phyloP scores from a whole-genome alignment of 2,113 vertebrate genomes.

The Brachyhypopomus occidentalis region DNA sequence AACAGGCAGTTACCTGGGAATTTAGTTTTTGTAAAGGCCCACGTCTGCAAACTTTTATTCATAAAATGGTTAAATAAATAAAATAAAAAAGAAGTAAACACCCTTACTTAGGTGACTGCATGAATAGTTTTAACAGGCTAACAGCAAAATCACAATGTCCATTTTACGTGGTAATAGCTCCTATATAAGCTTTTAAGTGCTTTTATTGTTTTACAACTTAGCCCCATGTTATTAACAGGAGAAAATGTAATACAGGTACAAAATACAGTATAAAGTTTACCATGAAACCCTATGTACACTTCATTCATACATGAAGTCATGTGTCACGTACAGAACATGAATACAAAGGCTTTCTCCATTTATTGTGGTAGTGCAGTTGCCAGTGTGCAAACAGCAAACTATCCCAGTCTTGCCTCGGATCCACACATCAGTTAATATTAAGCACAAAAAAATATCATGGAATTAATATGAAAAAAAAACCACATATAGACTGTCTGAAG shows the following conservation, averaged over 20 bases:
- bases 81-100: neutral
- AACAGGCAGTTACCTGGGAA: neutral
- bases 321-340: neutral
- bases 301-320: slow-evolving; percentile 21
- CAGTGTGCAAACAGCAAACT: slow-evolving; percentile 54
- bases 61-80: slow-evolving; percentile 8
- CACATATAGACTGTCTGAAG: slow-evolving; percentile 13
- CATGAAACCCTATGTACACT: slow-evolving; percentile 30
- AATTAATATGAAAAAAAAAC: neutral
- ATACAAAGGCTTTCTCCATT: neutral
- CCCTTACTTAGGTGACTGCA: neutral
- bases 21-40: neutral
- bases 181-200: neutral
- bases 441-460: neutral
- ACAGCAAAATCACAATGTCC: neutral
- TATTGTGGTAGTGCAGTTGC: slow-evolving; percentile 28
- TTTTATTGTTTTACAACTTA: slow-evolving; percentile 26
- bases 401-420: neutral
- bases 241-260: slow-evolving; percentile 26
- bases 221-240: neutral
- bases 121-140: neutral
- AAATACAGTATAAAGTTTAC: slow-evolving; percentile 30
- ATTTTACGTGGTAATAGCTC: neutral
- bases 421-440: neutral
- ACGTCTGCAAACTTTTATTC: neutral